Conservation (phyloP, 2,888 invertebrate species). For the Apantesis nais region DNA sequence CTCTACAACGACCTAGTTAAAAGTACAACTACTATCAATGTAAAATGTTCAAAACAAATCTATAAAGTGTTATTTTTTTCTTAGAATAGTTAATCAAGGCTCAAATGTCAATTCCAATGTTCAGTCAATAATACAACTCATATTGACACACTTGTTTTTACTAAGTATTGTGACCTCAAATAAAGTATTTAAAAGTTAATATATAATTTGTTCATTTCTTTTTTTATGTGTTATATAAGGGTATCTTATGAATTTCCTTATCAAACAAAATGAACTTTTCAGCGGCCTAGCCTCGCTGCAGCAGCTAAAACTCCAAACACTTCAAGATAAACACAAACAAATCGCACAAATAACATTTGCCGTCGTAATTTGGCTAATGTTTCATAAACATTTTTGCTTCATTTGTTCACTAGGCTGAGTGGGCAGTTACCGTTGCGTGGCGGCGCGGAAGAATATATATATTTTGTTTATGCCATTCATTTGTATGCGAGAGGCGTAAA, state of each 20-base stretch:
- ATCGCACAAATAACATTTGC: conserved; percentile 61
- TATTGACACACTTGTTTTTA: too few relatives aligned
- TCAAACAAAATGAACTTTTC: too few relatives aligned
- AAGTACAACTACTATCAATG: not conserved
- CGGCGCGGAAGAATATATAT: conserved; percentile 43
- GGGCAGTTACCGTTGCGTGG: conserved; percentile 48
- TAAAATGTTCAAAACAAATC: not conserved
- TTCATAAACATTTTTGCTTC: conserved; percentile 66
- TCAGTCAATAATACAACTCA: too few relatives aligned
- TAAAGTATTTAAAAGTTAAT: too few relatives aligned
- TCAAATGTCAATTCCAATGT: too few relatives aligned
- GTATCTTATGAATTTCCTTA: too few relatives aligned
- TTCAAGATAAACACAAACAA: conserved; percentile 45
- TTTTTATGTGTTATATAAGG: too few relatives aligned
- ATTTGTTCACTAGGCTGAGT: conserved; percentile 61
- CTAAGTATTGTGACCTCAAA: too few relatives aligned
- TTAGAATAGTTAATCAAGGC: too few relatives aligned
- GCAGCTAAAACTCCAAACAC: conserved; percentile 27
- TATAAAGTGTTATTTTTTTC: too few relatives aligned
- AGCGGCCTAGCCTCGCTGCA: conserved; percentile 30
- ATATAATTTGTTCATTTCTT: too few relatives aligned
- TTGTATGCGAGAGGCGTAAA: conserved; percentile 41
- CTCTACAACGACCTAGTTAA: too few relatives aligned
- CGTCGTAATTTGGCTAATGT: conserved; percentile 70
- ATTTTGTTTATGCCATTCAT: conserved; percentile 43